Evolutionary conservation across 2,797 vertebrate species (phyloP).

Genomic region (Sparus aurata): DNA sequence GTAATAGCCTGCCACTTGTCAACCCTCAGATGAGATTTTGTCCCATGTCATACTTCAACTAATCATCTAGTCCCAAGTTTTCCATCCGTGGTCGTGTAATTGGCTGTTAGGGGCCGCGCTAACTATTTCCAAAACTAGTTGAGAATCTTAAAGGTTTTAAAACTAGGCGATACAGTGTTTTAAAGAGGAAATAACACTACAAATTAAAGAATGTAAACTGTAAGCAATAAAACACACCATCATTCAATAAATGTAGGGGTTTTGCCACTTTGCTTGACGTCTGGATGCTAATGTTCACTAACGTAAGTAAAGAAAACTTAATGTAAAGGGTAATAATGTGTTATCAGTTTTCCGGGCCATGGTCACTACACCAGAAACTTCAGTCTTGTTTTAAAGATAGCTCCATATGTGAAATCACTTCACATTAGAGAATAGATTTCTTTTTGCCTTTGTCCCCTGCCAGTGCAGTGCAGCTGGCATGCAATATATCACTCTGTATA

Average conservation of each 20-base stretch:
- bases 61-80: background rate
- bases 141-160: background rate
- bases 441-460: background rate
- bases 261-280: background rate
- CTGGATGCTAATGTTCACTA: too few relatives aligned
- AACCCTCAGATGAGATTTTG: background rate
- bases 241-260: too few relatives aligned
- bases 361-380: background rate
- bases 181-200: background rate
- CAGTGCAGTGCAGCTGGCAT: background rate
- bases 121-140: background rate
- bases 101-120: background rate
- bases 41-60: background rate
- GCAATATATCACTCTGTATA: constrained; percentile 16
- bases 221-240: background rate
- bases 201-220: background rate
- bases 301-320: too few relatives aligned
- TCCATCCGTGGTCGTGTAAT: background rate
- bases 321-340: background rate
- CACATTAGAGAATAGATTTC: background rate
- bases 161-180: background rate
- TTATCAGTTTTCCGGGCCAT: background rate
- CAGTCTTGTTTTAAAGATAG: background rate
- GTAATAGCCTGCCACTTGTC: background rate
- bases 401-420: background rate